Conservation (phyloP, 2,888 invertebrate genomes). For the Pandemis cinnamomeana region DNA sequence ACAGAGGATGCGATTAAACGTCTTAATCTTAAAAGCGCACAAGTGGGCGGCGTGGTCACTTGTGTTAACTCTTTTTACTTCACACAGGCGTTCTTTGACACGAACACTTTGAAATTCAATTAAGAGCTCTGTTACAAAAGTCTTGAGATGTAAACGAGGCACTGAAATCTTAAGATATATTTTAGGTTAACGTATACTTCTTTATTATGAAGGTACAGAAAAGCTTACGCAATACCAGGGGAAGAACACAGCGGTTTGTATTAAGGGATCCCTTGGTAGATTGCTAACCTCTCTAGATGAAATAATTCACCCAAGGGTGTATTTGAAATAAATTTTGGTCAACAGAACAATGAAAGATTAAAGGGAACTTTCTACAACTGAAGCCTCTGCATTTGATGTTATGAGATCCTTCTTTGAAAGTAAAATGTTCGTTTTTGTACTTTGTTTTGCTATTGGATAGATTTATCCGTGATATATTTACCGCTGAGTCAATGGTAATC, state of each 20-base stretch:
- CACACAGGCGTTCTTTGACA: conserved; percentile 17
- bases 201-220: conserved; percentile 8
- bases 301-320: conserved; percentile 64
- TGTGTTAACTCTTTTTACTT: conserved; percentile 43
- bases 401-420: conserved; percentile 26
- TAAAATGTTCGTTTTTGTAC: neutral
- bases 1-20: conserved; percentile 71
- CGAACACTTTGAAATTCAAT: neutral
- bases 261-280: conserved; percentile 44
- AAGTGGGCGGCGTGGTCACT: conserved; percentile 48
- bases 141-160: neutral
- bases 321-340: conserved; percentile 67
- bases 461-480: neutral
- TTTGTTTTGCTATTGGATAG: neutral
- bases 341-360: conserved; percentile 73
- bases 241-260: conserved; percentile 21
- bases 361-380: conserved; percentile 71
- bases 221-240: conserved; percentile 15
- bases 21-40: conserved; percentile 71
- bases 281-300: conserved; percentile 56
- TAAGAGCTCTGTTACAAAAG: neutral
- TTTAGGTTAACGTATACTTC: neutral
- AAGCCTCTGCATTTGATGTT: conserved; percentile 59
- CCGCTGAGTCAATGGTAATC: neutral
- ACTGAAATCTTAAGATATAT: neutral